Base-by-base conservation (phyloP, 2,888 invertebrate species). In the Agapetus fuscipes region DNA sequence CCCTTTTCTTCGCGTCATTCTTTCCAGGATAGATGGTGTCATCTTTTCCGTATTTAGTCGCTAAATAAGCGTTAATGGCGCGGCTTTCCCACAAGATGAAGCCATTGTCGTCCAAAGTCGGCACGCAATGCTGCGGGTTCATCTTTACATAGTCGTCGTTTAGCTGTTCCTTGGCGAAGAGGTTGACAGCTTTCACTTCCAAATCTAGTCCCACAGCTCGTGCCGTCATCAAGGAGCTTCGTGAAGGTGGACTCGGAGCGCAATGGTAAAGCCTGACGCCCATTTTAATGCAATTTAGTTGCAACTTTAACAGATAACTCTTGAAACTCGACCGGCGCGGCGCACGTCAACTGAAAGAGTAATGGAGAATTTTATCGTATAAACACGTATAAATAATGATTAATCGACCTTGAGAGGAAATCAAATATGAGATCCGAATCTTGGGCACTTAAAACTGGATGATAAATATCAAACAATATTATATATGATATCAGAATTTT, bases 1-100 rank as follows among this genome's bases (percentile, higher is more conserved):
- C 79, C 39, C 73, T 65, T 36, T 59, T 54, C 53, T 71, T 64
- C 0, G 61, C 55, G 31, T 67, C 52, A n/a, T n/a, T n/a, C 52
- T 78, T 76, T 46, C 65, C 70, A 1, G 81, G 80, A 56, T 79
- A 80, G 15, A 78, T 58, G 25, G 58, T 55, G 43, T 74, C 74
- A 50, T 75, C 70, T 53, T 72, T 74, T 1, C 67, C 74, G 54
- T 75, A 80, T 44, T 72, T 70, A 45, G 71, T 70, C 1, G 71
- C 75, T 46, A 81, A 62, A 55, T 81, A 82, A 31, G 68, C 59
- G 3, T 72, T 67, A 43, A 80, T 80, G 6, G 80, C 79, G 25
- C 76, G 69, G 50, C 79, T 78, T 55, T 82, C 82, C 78, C 79
- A 80, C 32, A 82, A 46, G 10, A 69, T 56, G 53, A 79, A 78